A percentile compares a stretch with the other conserved stretches of the same genome.
Conservation (phyloP, 1,140 invertebrate genomes). For the Cydia fagiglandana region DNA sequence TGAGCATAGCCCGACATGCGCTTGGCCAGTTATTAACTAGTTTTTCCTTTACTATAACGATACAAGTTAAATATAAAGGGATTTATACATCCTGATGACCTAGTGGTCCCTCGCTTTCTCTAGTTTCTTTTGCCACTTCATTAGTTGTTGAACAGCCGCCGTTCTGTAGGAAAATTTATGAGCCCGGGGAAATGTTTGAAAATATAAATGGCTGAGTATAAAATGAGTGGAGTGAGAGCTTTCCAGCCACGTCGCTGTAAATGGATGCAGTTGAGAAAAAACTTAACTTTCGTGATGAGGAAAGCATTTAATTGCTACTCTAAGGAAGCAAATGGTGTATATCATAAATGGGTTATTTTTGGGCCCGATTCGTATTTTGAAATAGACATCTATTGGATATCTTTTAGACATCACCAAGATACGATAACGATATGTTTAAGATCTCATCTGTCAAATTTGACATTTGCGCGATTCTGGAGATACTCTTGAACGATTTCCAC, state of each 20-base stretch:
- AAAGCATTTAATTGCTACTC: neutral
- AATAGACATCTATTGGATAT: no score
- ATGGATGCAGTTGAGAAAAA: neutral
- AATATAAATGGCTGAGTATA: neutral
- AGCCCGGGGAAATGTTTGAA: neutral
- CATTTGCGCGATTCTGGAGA: no score
- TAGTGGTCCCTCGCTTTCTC: neutral
- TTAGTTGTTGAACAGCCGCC: neutral
- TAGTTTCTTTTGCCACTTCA: slow-evolving; percentile 2
- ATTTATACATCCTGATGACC: neutral
- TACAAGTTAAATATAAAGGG: neutral
- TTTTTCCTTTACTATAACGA: no score
- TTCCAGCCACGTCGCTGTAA: neutral
- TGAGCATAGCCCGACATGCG: no score
- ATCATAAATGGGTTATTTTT: neutral
- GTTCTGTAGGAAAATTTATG: slow-evolving; percentile 4
- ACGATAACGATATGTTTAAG: no score
- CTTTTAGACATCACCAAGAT: no score
- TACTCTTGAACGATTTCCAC: no score
- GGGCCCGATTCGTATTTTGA: no score
- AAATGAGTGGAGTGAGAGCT: neutral
- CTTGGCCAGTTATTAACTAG: no score
- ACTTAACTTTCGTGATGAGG: neutral
- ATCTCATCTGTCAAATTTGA: no score
- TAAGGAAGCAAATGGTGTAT: neutral